These are phyloP conservation scores for Epinotia ramella DNA, from an alignment of 2,888 invertebrate genomes.

Conservation along the genomic window DNA sequence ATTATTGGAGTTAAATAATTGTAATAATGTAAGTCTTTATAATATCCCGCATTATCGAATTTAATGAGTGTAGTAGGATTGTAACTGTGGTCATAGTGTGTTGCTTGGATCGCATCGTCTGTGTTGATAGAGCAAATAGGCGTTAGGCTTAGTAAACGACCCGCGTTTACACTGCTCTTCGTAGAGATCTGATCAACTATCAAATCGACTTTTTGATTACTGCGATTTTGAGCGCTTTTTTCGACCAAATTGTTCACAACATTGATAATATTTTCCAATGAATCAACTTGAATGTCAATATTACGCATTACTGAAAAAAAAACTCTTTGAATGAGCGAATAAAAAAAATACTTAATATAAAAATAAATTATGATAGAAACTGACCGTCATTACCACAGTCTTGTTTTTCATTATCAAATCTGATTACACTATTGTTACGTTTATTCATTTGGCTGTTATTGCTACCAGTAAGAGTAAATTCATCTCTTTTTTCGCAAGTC, in stretches of 20 bases:
- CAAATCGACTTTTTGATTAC: background rate
- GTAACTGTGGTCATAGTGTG: slow-evolving; percentile 40
- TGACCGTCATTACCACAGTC: slow-evolving; percentile 10
- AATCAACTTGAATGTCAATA: slow-evolving; percentile 28
- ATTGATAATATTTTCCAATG: slow-evolving; percentile 53
- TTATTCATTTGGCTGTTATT: background rate
- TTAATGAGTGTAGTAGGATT: slow-evolving; percentile 51
- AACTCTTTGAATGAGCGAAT: slow-evolving; percentile 10
- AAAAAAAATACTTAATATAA: background rate
- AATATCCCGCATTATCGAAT: slow-evolving; percentile 9
- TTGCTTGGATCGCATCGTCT: slow-evolving; percentile 48
- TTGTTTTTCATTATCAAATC: background rate
- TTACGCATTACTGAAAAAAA: slow-evolving; percentile 48
- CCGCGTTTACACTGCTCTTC: slow-evolving; percentile 47
- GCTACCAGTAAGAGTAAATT: slow-evolving; percentile 8
- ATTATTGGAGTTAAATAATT: slow-evolving; percentile 12
- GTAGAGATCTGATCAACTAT: slow-evolving; percentile 6
- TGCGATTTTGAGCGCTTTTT: background rate
- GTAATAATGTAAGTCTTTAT: slow-evolving; percentile 6
- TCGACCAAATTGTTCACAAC: slow-evolving; percentile 46
- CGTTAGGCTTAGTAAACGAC: slow-evolving; percentile 58
- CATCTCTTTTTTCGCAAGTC: slow-evolving; percentile 10
- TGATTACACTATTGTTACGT: background rate
- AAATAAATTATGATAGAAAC: background rate
- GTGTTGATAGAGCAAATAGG: slow-evolving; percentile 66